Percentiles rank a stretch among this genome's conserved stretches.
phyloP scores from a whole-genome alignment of 2,113 vertebrate species.

The Paedocypris sp. region DNA sequence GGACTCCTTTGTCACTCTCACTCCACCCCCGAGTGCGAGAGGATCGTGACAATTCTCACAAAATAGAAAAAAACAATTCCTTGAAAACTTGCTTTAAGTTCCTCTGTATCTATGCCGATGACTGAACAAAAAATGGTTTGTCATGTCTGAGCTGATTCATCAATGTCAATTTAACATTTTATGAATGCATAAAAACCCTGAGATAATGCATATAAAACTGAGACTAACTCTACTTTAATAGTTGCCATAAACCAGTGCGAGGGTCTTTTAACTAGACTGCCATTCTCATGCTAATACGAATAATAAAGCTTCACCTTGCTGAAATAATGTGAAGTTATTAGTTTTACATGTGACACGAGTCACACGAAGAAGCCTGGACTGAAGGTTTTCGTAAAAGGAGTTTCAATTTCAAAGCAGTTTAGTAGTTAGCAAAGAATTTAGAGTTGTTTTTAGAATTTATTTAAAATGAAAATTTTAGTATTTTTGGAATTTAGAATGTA shows the following conservation, averaged over 20 bases:
- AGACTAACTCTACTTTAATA: conserved; percentile 70
- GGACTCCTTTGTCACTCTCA: no score
- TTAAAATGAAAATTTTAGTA: no score
- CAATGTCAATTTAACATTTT: conserved; percentile 66
- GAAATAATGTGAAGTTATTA: neutral
- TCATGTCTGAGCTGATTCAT: conserved; percentile 53
- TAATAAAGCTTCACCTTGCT: conserved; percentile 1
- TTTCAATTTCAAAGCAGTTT: no score
- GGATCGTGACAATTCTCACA: conserved; percentile 25
- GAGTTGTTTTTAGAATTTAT: no score
- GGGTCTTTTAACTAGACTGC: conserved; percentile 53
- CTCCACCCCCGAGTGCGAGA: conserved; percentile 13
- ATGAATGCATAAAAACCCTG: conserved; percentile 72
- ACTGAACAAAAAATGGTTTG: conserved; percentile 59
- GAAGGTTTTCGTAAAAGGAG: no score
- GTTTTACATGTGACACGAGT: no score
- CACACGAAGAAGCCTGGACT: no score
- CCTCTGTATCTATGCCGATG: conserved; percentile 70
- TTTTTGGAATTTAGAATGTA: no score
- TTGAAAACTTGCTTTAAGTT: conserved; percentile 57
- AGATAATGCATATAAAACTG: conserved; percentile 72
- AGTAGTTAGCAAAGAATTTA: no score
- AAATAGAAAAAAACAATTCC: conserved; percentile 43
- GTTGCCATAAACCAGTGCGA: conserved; percentile 62
- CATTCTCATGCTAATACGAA: conserved; percentile 26